These are phyloP conservation scores for Neria commutata DNA, from an alignment of 2,888 invertebrate genomes.

Conservation along the genomic window DNA sequence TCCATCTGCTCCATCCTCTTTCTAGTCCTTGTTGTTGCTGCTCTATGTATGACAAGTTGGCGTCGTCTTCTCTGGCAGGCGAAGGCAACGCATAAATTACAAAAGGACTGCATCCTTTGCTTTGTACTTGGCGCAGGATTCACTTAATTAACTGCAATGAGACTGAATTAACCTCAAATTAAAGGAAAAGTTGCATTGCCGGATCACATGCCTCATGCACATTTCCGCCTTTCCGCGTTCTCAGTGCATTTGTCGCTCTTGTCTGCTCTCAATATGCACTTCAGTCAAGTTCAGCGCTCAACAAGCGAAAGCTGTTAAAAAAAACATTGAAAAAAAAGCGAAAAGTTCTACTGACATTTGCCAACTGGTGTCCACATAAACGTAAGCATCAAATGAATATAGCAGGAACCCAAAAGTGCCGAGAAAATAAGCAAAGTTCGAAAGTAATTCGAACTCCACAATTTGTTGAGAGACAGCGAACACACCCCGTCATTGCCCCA, in stretches of 20 bases:
- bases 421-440: no score
- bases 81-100: background rate
- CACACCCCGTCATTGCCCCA: no score
- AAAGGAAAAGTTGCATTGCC: background rate
- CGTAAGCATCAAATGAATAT: no score
- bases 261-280: background rate
- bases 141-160: constrained; percentile 52
- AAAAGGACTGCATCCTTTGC: background rate
- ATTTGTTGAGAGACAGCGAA: no score
- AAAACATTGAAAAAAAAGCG: background rate
- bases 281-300: background rate
- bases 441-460: no score
- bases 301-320: background rate
- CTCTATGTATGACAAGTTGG: no score
- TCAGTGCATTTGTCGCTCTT: background rate
- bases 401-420: no score
- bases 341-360: background rate
- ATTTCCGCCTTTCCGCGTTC: no score
- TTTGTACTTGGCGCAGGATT: constrained; percentile 39
- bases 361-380: background rate
- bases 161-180: constrained; percentile 40
- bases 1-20: no score
- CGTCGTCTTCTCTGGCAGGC: no score
- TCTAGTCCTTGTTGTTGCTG: no score
- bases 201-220: background rate